Evolutionary conservation across 2,113 vertebrate genomes (phyloP).

Genomic region (Atherinomorus stipes): DNA sequence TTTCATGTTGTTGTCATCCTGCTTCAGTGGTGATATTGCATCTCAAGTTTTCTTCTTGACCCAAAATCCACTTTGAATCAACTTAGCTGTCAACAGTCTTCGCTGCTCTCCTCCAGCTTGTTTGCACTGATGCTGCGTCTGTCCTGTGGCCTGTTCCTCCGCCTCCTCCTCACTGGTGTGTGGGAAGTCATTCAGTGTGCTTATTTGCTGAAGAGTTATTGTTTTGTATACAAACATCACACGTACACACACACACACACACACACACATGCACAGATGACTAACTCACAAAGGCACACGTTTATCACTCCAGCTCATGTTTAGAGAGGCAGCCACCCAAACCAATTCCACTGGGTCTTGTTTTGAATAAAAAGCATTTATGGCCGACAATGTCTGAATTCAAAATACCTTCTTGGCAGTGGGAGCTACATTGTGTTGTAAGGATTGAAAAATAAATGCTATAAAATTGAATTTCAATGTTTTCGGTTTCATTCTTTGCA

Average conservation of each 20-base stretch:
- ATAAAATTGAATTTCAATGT: conserved; percentile 33
- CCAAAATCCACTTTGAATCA: conserved; percentile 54
- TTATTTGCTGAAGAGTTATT: conserved; percentile 43
- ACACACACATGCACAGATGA: conserved; percentile 18
- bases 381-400: conserved; percentile 55
- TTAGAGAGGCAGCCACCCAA: conserved; percentile 55
- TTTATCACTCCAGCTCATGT: conserved; percentile 55
- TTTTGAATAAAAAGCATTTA: conserved; percentile 63
- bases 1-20: conserved; percentile 57
- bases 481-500: conserved; percentile 15
- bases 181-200: conserved; percentile 38
- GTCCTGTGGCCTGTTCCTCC: conserved; percentile 14
- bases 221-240: conserved; percentile 46
- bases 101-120: conserved; percentile 14
- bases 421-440: conserved; percentile 7
- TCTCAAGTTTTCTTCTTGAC: conserved; percentile 45
- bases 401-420: conserved; percentile 44
- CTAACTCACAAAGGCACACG: conserved; percentile 23
- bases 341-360: conserved; percentile 45
- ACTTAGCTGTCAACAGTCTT: conserved; percentile 38
- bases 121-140: conserved; percentile 17
- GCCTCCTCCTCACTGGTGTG: conserved; percentile 23
- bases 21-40: conserved; percentile 28
- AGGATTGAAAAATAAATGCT: conserved; percentile 44
- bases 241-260: conserved; percentile 6